Base-by-base conservation (phyloP, 2,797 vertebrate species). In the Philypnodon macrostomus region DNA sequence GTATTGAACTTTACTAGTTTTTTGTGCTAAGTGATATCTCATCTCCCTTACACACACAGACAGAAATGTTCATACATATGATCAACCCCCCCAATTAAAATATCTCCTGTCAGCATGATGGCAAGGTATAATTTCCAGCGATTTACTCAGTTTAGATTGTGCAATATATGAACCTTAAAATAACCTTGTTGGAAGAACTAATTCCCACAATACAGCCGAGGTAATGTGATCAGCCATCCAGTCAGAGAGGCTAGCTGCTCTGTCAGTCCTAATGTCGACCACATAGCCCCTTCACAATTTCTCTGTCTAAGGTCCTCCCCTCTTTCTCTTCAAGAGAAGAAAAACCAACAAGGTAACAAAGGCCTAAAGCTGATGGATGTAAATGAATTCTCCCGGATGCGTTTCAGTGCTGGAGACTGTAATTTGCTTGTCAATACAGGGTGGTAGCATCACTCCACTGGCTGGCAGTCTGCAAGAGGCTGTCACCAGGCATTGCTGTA, bases 111-210 rank as follows among this genome's bases (percentile, higher is more conserved):
- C 93, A 94, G 90, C 88, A 87, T 82, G 89, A 90, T 90, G 89
- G 92, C 92, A 95, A 95, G 92, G 90, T 93, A 93, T 95, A 94
- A 97, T 97, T 95, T 98, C 92, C 91, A 88, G 90, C 92, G 91
- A 94, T 96, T 94, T 94, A 91, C 93, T 93, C 90, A 87, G 90
- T 94, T 95, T 93, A 93, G 88, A 93, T 93, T 95, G 90, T 92
- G 90, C 93, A 94, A 94, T 95, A 95, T 93, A 93, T 95, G 93
- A 97, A 92, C 91, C 92, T 92, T 93, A 94, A 94, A 92, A 94
- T 90, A 61, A 89, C 89, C 93, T 93, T 92, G 94, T 94, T 93
- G 92, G 91, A 93, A 91, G 91, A 94, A 96, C 96, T 97, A 95
- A 95, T 97, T 94, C 90, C 92, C 91, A 94, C 92, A 92, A 91